Evolutionary conservation across 1,140 invertebrate genomes (phyloP).

Genomic region (Pantala flavescens): DNA sequence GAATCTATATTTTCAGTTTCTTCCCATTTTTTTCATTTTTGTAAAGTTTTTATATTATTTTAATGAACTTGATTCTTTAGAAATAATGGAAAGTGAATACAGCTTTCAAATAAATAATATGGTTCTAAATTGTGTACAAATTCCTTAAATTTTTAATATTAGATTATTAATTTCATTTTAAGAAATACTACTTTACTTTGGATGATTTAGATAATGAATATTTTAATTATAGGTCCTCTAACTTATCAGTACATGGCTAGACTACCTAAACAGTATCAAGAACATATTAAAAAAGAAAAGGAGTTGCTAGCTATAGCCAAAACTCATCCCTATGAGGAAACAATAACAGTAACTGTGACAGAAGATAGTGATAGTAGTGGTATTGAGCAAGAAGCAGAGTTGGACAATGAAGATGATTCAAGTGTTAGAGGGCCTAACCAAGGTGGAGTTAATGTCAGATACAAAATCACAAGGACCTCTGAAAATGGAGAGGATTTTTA

Average conservation of each 20-base stretch:
- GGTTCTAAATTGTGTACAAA: too few species aligned
- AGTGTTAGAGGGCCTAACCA: slow-evolving; percentile 22
- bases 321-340: not conserved
- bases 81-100: too few species aligned
- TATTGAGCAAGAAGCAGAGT: slow-evolving; percentile 42
- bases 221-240: slow-evolving; percentile 38
- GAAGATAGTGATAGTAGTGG: slow-evolving; percentile 35
- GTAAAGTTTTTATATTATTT: too few species aligned
- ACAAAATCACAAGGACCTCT: not conserved
- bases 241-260: slow-evolving; percentile 75
- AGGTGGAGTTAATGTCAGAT: slow-evolving; percentile 41
- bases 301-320: slow-evolving; percentile 13
- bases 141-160: too few species aligned
- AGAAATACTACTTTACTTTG: too few species aligned
- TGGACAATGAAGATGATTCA: slow-evolving; percentile 39
- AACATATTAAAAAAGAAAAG: slow-evolving; percentile 20
- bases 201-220: not conserved
- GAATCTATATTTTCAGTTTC: too few species aligned
- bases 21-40: too few species aligned
- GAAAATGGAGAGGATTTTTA: slow-evolving; percentile 14
- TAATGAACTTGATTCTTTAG: too few species aligned
- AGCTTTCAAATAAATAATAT: too few species aligned
- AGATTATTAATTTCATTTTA: too few species aligned
- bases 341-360: not conserved
- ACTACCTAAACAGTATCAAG: slow-evolving; percentile 64